Percentiles rank a stretch among this genome's conserved stretches.
Conservation (phyloP, 2,113 vertebrate species). For the Elaphurus davidianus region DNA sequence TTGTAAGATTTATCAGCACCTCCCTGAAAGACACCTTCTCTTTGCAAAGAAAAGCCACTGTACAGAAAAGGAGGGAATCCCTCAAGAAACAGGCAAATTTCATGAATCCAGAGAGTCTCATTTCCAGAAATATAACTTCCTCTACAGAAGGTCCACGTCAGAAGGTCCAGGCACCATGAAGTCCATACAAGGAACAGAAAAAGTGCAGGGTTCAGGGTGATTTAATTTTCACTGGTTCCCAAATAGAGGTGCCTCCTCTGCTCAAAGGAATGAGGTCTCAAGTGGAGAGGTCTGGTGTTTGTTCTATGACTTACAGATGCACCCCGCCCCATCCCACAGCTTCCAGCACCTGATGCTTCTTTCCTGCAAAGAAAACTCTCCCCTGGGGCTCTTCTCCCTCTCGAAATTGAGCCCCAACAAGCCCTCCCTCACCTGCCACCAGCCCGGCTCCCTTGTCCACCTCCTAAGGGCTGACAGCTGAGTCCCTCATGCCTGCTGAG, state of each 20-base stretch:
- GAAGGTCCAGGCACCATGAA: neutral
- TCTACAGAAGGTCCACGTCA: neutral
- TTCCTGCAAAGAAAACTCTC: neutral
- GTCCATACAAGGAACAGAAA: slow-evolving; percentile 27
- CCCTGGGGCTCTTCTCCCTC: neutral
- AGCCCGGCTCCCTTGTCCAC: neutral
- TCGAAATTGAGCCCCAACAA: neutral
- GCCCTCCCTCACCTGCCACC: neutral
- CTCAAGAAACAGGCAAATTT: neutral
- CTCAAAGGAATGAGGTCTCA: slow-evolving; percentile 55
- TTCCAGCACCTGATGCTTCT: neutral
- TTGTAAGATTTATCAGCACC: neutral
- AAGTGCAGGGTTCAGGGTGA: slow-evolving; percentile 49
- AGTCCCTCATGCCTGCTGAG: neutral
- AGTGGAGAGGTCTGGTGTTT: slow-evolving; percentile 51
- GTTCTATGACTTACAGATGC: slow-evolving; percentile 54
- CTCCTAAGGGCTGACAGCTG: neutral
- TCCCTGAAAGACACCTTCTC: neutral
- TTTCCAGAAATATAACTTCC: slow-evolving; percentile 47
- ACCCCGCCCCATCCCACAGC: neutral
- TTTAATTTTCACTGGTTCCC: slow-evolving; percentile 58
- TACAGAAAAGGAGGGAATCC: slow-evolving; percentile 15
- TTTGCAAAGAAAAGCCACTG: neutral
- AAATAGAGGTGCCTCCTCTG: slow-evolving; percentile 21
- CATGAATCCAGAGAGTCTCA: slow-evolving; percentile 34